A percentile compares a stretch with the other conserved stretches of the same genome.
These are phyloP conservation scores for Centropus bengalensis DNA, from an alignment of 2,113 vertebrate genomes.

Conservation along the genomic window DNA sequence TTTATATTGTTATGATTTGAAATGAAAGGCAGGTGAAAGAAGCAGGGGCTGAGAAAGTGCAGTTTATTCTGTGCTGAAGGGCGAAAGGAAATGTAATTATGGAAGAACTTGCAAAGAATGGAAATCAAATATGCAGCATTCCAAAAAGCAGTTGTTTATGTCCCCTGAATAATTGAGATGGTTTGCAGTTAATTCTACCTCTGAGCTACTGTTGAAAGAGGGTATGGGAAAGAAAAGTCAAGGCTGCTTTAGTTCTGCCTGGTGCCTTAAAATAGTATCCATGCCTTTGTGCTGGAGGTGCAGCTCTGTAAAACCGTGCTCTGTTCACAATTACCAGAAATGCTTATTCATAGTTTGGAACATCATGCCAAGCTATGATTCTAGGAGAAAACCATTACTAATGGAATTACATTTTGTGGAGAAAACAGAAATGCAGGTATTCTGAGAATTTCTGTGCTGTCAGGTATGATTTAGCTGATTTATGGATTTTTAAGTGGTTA, in stretches of 20 bases:
- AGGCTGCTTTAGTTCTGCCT: background rate
- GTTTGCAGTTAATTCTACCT: slow-evolving; percentile 20
- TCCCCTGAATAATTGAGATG: background rate
- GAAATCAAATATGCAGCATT: background rate
- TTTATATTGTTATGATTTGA: background rate
- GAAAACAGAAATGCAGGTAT: background rate
- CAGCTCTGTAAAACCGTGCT: background rate
- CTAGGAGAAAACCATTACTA: background rate
- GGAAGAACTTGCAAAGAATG: background rate
- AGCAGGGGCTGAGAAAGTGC: background rate
- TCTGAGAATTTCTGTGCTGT: background rate
- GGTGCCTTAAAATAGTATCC: background rate
- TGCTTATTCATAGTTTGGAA: background rate
- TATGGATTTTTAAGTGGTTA: background rate
- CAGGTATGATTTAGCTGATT: background rate
- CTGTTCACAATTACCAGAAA: background rate
- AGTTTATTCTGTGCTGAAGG: slow-evolving; percentile 1
- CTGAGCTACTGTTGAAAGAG: background rate
- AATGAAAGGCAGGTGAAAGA: background rate
- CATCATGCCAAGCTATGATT: background rate
- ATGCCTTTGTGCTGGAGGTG: background rate
- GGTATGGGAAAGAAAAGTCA: background rate
- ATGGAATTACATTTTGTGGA: background rate
- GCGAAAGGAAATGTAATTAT: slow-evolving; percentile 27
- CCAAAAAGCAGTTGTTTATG: background rate